A percentile compares a stretch with the other conserved stretches of the same genome.
phyloP scores from a whole-genome alignment of 2,113 vertebrate genomes.

The Atrichornis clamosus region DNA sequence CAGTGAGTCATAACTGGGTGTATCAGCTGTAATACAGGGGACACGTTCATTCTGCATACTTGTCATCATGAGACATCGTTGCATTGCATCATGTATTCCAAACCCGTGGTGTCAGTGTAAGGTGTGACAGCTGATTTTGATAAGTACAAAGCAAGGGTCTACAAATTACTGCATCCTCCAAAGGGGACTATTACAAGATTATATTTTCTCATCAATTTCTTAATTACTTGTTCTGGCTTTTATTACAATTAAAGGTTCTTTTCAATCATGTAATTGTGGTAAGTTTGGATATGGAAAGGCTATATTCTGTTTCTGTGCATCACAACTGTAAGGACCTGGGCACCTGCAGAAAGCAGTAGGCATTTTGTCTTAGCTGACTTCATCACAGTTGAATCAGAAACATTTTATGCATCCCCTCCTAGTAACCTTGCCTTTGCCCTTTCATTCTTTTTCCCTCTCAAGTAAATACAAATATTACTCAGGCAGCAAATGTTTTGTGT shows the following conservation, averaged over 20 bases:
- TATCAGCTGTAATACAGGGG: neutral
- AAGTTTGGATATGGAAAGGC: neutral
- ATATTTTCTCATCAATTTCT: neutral
- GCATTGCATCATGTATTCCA: neutral
- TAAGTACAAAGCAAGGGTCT: neutral
- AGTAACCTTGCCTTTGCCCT: neutral
- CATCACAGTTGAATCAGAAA: neutral
- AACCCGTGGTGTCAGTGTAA: neutral
- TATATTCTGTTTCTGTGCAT: neutral
- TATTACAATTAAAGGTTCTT: neutral
- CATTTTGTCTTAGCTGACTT: neutral
- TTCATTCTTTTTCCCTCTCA: neutral
- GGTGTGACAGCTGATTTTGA: neutral
- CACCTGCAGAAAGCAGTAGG: neutral
- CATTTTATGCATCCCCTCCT: neutral
- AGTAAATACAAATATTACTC: neutral
- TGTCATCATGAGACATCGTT: accelerated
- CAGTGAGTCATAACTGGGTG: neutral
- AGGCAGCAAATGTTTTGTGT: neutral
- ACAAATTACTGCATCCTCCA: neutral
- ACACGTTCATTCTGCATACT: neutral
- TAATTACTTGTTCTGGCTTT: neutral
- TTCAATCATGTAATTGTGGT: neutral
- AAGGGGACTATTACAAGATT: neutral
- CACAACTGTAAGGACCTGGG: neutral